A percentile compares a stretch with the other conserved stretches of the same genome.
phyloP scores from a whole-genome alignment of 2,888 invertebrate genomes.

The Drosophila rellima region DNA sequence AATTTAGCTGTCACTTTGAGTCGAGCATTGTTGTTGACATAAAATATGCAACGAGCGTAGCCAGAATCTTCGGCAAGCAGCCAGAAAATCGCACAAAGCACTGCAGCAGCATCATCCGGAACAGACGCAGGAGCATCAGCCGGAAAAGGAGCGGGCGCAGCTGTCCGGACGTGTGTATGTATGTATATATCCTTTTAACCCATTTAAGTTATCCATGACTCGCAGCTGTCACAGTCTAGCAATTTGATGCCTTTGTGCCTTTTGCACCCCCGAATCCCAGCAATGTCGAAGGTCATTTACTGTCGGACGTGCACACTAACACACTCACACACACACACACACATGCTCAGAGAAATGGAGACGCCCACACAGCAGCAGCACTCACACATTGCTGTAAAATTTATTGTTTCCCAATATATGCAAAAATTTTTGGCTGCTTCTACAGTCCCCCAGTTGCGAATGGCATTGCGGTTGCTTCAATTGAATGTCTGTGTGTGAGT shows the following conservation, averaged over 20 bases:
- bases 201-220: conserved; percentile 80
- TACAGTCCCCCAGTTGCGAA: conserved; percentile 41
- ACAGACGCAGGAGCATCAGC: conserved; percentile 23
- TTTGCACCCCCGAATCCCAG: conserved; percentile 39
- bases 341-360: conserved; percentile 18
- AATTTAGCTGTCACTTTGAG: conserved; percentile 56
- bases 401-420: conserved; percentile 81
- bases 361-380: conserved; percentile 34
- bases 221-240: conserved; percentile 81
- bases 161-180: conserved; percentile 51
- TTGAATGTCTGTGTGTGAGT: conserved; percentile 57
- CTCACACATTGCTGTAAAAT: conserved; percentile 61
- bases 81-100: conserved; percentile 62
- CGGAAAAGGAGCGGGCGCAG: conserved; percentile 17
- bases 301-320: conserved; percentile 56
- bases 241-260: conserved; percentile 72
- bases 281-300: conserved; percentile 70
- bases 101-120: conserved; percentile 37
- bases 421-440: conserved; percentile 66
- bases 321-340: conserved; percentile 21
- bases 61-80: conserved; percentile 45
- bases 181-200: conserved; percentile 80
- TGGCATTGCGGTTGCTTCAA: conserved; percentile 71
- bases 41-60: conserved; percentile 58
- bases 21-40: conserved; percentile 62